phyloP scores from a whole-genome alignment of 1,140 invertebrate genomes.

The Ceratoteleas bidentatus region DNA sequence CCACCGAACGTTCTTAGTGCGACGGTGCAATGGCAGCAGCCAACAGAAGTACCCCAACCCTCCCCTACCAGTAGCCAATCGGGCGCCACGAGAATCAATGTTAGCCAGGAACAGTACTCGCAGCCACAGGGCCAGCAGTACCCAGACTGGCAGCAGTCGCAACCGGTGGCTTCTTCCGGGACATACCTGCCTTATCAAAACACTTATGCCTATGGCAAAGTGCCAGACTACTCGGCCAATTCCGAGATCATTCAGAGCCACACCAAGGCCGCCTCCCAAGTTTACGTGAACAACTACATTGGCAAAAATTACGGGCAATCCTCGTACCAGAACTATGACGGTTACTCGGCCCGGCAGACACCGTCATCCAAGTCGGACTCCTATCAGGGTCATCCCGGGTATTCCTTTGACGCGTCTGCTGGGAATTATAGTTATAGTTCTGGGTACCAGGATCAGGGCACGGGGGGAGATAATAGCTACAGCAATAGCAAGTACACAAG shows the following conservation, averaged over 20 bases:
- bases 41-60: conserved; percentile 35
- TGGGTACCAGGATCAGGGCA: conserved; percentile 75
- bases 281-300: conserved; percentile 70
- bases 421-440: conserved; percentile 82
- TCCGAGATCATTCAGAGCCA: conserved; percentile 77
- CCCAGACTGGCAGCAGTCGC: conserved; percentile 9
- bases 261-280: conserved; percentile 69
- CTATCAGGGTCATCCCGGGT: conserved; percentile 83
- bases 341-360: conserved; percentile 30
- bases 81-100: conserved; percentile 32
- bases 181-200: conserved; percentile 33
- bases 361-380: conserved; percentile 66
- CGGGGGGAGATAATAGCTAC: conserved; percentile 63
- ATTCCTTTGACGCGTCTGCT: conserved; percentile 78
- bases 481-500: conserved; percentile 80
- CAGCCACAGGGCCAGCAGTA: conserved; percentile 29
- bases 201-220: conserved; percentile 29
- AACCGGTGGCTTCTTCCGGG: conserved; percentile 29
- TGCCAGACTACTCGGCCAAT: conserved; percentile 58
- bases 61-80: conserved; percentile 2
- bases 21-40: conserved; percentile 54
- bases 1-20: conserved; percentile 39
- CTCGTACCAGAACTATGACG: conserved; percentile 49
- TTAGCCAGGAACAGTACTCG: conserved; percentile 44
- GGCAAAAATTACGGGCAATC: conserved; percentile 56